phyloP scores from a whole-genome alignment of 2,797 vertebrate genomes.

The Acridotheres tristis region DNA sequence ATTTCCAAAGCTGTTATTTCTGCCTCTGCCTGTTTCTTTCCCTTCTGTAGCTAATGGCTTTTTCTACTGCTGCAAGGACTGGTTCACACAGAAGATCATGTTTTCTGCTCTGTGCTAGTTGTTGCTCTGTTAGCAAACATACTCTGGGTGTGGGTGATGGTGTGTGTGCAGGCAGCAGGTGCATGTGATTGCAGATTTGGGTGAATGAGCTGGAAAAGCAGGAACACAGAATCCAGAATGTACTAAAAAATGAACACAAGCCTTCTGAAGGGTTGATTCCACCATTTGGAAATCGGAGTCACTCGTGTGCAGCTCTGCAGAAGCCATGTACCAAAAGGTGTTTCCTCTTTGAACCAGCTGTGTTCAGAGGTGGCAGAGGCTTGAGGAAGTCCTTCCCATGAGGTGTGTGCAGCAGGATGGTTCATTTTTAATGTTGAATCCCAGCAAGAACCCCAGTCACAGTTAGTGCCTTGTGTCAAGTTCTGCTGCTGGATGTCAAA shows the following conservation, averaged over 20 bases:
- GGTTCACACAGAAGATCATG: not conserved
- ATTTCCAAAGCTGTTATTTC: not conserved
- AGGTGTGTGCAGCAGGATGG: not conserved
- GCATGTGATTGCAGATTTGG: not conserved
- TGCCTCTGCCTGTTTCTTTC: not conserved
- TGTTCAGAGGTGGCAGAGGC: not conserved
- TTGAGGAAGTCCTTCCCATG: not conserved
- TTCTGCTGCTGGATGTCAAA: not conserved
- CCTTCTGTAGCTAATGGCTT: not conserved
- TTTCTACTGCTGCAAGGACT: not conserved
- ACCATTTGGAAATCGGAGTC: not conserved
- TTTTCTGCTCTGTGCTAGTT: not conserved
- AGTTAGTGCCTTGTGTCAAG: not conserved
- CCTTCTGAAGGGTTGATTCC: not conserved
- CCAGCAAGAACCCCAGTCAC: not conserved
- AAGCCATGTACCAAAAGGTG: rapidly evolving
- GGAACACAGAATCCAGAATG: not conserved
- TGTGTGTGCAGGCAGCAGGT: not conserved
- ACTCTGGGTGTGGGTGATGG: not conserved
- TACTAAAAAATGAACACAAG: not conserved
- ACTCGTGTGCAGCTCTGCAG: not conserved
- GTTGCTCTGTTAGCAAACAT: not conserved
- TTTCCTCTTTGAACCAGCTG: not conserved
- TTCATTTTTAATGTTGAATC: not conserved
- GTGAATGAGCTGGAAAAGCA: not conserved